Evolutionary conservation across 1,140 invertebrate genomes (phyloP).

Genomic region (Pseudoatta argentina): DNA sequence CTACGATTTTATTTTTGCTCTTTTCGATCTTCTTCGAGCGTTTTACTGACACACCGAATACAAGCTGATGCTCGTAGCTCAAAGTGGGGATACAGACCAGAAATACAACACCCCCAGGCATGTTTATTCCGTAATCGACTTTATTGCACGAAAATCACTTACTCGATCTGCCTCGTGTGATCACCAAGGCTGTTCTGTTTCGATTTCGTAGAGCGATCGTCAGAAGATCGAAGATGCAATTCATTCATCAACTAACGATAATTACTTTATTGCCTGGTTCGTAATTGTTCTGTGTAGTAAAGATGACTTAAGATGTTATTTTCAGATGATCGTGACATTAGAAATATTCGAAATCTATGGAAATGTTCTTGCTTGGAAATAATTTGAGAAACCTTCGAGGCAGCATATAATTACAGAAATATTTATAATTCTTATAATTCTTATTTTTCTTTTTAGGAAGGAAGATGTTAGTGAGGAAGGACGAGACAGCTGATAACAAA

Average conservation of each 20-base stretch:
- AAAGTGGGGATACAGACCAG: slow-evolving; percentile 88
- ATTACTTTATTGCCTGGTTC: slow-evolving; percentile 51
- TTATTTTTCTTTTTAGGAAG: neutral
- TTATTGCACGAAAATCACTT: neutral
- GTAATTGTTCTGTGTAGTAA: slow-evolving; percentile 50
- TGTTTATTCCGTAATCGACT: slow-evolving; percentile 65
- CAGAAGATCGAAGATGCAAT: slow-evolving; percentile 15
- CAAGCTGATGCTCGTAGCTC: slow-evolving; percentile 87
- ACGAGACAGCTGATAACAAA: neutral
- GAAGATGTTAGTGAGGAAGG: neutral
- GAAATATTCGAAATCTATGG: neutral
- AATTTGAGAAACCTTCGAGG: neutral
- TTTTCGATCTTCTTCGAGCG: slow-evolving; percentile 74
- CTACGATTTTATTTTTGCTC: neutral
- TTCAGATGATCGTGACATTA: neutral
- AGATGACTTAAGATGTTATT: neutral
- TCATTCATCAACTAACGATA: slow-evolving; percentile 62
- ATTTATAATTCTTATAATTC: neutral
- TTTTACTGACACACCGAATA: slow-evolving; percentile 83
- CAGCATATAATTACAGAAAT: neutral
- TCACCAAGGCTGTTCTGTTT: neutral
- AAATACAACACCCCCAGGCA: slow-evolving; percentile 87
- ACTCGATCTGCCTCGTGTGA: neutral
- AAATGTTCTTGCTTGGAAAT: slow-evolving; percentile 21
- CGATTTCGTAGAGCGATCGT: neutral